Conservation (phyloP, 30 jellyfish, hydroid and myxozoan genomes). For the Aurelia aurita complex sp. Pacific region DNA sequence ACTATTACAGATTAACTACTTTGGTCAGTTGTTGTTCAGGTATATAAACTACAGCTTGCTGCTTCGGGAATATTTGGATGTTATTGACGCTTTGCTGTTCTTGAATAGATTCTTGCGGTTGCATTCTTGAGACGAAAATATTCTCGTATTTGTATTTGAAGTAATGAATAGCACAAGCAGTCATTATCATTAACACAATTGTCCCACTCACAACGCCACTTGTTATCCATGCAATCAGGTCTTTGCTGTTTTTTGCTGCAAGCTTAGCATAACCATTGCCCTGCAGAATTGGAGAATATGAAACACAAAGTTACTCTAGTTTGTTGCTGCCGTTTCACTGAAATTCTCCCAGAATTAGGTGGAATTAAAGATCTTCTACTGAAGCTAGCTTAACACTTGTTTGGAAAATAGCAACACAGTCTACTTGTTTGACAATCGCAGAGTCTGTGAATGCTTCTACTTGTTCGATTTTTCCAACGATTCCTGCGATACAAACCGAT, state of each 20-base stretch:
- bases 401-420: no score
- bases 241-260: slow-evolving; percentile 59
- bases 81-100: slow-evolving; percentile 15
- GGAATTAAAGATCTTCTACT: no score
- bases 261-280: slow-evolving; percentile 14
- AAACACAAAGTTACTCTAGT: not conserved
- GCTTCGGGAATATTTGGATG: slow-evolving; percentile 40
- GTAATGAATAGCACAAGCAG: slow-evolving; percentile 82
- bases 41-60: slow-evolving; percentile 32
- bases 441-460: no score
- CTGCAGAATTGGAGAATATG: not conserved
- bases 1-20: slow-evolving; percentile 40
- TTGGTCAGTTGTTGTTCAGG: slow-evolving; percentile 37
- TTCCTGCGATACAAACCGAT: no score
- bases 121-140: slow-evolving; percentile 55
- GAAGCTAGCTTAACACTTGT: no score
- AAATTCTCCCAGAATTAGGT: no score
- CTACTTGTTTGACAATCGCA: no score
- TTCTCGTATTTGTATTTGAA: slow-evolving; percentile 62
- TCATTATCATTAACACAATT: slow-evolving; percentile 63
- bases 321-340: no score
- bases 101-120: slow-evolving; percentile 18
- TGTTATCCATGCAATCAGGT: slow-evolving; percentile 79
- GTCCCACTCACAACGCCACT: slow-evolving; percentile 88
- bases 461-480: no score